Evolutionary conservation across 2,888 invertebrate genomes (phyloP).

Genomic region (Cephus runcator): DNA sequence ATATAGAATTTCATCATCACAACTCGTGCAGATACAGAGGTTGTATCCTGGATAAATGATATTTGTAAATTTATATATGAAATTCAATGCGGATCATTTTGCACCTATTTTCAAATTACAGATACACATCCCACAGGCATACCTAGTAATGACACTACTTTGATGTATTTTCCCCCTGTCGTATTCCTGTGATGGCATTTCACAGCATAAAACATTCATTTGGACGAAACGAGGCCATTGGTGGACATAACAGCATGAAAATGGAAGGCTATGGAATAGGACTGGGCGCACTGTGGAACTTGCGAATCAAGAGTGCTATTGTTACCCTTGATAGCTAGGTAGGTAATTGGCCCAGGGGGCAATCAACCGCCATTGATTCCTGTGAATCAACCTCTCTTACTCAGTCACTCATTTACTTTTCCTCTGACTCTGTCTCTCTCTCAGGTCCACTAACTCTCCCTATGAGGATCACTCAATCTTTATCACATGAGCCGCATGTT

Average conservation of each 20-base stretch:
- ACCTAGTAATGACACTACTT: not conserved
- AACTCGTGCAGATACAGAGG: not conserved
- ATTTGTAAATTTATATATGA: not conserved
- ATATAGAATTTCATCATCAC: too few relatives aligned
- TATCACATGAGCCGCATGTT: not conserved
- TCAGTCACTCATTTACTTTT: not conserved
- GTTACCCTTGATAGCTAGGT: constrained; percentile 9
- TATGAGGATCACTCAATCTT: not conserved
- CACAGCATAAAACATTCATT: not conserved
- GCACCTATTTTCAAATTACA: not conserved
- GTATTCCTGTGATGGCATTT: not conserved
- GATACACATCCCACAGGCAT: not conserved
- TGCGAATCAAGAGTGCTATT: constrained; percentile 27
- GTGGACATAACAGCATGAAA: not conserved
- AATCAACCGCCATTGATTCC: constrained; percentile 55
- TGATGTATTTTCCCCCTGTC: not conserved
- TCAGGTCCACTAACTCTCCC: not conserved
- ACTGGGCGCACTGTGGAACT: not conserved
- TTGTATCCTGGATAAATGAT: not conserved
- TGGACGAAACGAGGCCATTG: not conserved
- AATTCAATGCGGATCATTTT: not conserved
- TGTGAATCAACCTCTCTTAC: constrained; percentile 20
- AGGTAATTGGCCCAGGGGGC: constrained; percentile 43
- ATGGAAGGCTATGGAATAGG: not conserved
- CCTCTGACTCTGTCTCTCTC: not conserved